These are phyloP conservation scores for Blera fallax DNA, from an alignment of 2,888 invertebrate species.

Conservation along the genomic window DNA sequence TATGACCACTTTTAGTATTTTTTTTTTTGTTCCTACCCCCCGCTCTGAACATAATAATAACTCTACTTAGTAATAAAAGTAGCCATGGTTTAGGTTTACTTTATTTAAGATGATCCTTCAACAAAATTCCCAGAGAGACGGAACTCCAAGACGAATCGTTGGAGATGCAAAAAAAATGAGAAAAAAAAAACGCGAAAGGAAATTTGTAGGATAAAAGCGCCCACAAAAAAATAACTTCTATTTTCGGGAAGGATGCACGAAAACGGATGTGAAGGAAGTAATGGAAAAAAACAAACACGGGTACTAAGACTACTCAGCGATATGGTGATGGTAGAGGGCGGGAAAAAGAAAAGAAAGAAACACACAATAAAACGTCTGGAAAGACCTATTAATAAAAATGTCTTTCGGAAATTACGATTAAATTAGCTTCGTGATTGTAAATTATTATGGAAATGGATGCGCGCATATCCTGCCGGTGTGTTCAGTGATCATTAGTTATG, in stretches of 20 bases:
- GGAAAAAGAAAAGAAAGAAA: neutral
- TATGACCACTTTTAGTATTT: slow-evolving; percentile 38
- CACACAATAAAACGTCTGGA: slow-evolving; percentile 37
- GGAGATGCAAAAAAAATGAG: slow-evolving; percentile 9
- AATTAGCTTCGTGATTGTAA: slow-evolving; percentile 68
- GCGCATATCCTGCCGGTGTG: slow-evolving; percentile 32
- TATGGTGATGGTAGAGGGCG: slow-evolving; percentile 8
- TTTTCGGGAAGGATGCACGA: slow-evolving; percentile 37
- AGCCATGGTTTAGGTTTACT: slow-evolving; percentile 42
- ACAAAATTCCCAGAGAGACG: neutral
- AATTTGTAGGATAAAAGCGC: slow-evolving; percentile 10
- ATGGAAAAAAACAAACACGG: neutral
- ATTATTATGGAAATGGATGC: slow-evolving; percentile 51
- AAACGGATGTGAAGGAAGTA: slow-evolving; percentile 17
- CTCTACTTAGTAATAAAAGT: slow-evolving; percentile 52
- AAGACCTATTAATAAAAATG: slow-evolving; percentile 64
- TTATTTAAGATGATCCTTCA: slow-evolving; percentile 52
- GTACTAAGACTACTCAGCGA: slow-evolving; percentile 23
- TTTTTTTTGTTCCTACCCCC: neutral
- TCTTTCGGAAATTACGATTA: slow-evolving; percentile 68
- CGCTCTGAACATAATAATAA: slow-evolving; percentile 48
- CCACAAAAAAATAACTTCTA: slow-evolving; percentile 33
- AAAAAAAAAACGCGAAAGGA: slow-evolving; percentile 11
- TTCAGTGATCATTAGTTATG: slow-evolving; percentile 57
- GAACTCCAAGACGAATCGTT: slow-evolving; percentile 41